Conservation (phyloP, 2,888 invertebrate species). For the Mythimna albipuncta region DNA sequence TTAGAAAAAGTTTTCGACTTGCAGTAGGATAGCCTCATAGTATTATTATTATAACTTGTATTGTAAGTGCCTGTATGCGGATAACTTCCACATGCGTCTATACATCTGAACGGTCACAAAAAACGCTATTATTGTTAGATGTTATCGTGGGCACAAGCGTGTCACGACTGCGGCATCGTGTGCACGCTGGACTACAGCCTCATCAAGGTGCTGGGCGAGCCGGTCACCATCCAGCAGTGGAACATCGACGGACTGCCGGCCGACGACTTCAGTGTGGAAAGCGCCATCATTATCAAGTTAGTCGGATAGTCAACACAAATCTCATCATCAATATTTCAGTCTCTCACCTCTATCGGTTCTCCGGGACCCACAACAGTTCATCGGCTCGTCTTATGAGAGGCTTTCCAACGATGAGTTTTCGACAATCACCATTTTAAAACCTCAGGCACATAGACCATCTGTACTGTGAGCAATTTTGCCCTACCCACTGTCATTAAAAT, state of each 20-base stretch:
- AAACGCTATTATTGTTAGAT: constrained; percentile 86
- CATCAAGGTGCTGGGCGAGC: constrained; percentile 95
- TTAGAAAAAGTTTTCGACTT: neutral
- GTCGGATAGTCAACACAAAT: neutral
- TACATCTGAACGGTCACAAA: neutral
- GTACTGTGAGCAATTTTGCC: no score
- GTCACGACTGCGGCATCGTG: constrained; percentile 93
- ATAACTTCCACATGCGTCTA: neutral
- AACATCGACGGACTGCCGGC: constrained; percentile 97
- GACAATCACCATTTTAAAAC: no score
- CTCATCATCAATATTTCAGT: no score
- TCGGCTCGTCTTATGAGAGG: no score
- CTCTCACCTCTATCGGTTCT: no score
- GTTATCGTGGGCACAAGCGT: constrained; percentile 93
- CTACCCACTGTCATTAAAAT: no score
- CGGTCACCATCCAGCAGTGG: constrained; percentile 97
- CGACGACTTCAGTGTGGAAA: constrained; percentile 97
- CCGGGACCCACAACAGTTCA: no score
- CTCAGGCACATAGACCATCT: no score
- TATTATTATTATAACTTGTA: neutral
- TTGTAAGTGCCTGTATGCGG: neutral
- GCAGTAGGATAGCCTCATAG: neutral
- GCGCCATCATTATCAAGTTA: constrained; percentile 97
- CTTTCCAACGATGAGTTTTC: no score
- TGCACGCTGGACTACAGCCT: constrained; percentile 95